Evolutionary conservation across 2,797 vertebrate species (phyloP).

Genomic region (Spheniscus humboldti): DNA sequence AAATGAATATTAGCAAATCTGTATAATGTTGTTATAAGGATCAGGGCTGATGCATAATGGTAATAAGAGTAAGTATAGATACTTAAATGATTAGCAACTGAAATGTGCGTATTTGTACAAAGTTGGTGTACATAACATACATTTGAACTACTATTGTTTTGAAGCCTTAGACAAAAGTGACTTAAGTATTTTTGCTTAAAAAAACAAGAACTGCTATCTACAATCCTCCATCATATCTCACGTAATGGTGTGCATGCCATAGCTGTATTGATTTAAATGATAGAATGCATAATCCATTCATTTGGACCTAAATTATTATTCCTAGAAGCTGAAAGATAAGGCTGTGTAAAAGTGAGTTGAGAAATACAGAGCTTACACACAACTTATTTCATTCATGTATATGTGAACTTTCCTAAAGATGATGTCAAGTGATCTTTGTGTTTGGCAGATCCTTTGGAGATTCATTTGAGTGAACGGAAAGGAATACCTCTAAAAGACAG

Average conservation of each 20-base stretch:
- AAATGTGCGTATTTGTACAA: background rate
- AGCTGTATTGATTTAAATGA: background rate
- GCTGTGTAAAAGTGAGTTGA: background rate
- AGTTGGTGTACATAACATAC: background rate
- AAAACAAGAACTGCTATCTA: background rate
- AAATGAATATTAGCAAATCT: background rate
- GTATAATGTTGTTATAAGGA: background rate
- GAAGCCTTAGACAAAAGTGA: background rate
- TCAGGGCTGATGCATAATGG: background rate
- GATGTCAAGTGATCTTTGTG: background rate
- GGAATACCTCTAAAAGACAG: background rate
- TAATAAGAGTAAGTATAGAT: background rate
- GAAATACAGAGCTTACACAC: background rate
- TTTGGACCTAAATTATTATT: background rate
- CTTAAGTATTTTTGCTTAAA: background rate
- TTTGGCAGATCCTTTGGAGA: background rate
- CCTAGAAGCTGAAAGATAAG: background rate
- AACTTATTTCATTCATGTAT: background rate
- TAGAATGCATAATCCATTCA: background rate
- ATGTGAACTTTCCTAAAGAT: background rate
- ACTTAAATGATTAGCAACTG: background rate
- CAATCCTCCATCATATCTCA: background rate
- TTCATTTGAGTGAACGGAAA: background rate
- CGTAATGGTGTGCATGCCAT: background rate
- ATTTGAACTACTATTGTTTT: background rate